Evolutionary conservation across 2,113 vertebrate species (phyloP).

Genomic region (Marmota flaviventris): DNA sequence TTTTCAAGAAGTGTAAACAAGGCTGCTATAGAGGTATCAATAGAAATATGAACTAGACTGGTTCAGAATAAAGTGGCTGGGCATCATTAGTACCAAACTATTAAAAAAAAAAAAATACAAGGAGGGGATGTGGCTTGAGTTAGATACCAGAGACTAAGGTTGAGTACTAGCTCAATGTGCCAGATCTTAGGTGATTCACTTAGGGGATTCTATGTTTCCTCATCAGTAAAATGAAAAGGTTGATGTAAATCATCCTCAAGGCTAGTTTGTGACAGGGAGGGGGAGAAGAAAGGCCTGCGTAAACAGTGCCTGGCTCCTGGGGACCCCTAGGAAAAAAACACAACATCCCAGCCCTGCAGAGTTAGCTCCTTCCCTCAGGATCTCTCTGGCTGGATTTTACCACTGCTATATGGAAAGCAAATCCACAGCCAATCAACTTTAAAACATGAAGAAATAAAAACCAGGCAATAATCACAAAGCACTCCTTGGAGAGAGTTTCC

Average conservation of each 20-base stretch:
- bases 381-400: too few species aligned
- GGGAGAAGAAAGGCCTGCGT: too few species aligned
- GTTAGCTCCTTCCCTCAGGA: too few species aligned
- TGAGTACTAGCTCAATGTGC: neutral
- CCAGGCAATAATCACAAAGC: constrained; percentile 2
- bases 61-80: neutral
- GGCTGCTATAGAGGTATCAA: neutral
- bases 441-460: constrained; percentile 63
- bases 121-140: neutral
- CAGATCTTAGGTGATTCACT: neutral
- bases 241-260: neutral
- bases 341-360: too few species aligned
- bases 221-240: neutral
- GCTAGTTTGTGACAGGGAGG: too few species aligned
- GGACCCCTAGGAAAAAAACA: too few species aligned
- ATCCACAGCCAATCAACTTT: neutral
- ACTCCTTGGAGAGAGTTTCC: constrained; percentile 52
- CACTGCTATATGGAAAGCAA: too few species aligned
- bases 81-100: neutral
- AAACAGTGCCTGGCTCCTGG: too few species aligned
- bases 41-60: neutral
- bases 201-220: neutral
- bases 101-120: neutral
- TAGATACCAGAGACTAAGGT: neutral
- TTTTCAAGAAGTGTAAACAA: neutral